Evolutionary conservation across 2,888 invertebrate genomes (phyloP), one percentile per base, ranked within the genome.

Genomic region (Troides helena): DNA sequence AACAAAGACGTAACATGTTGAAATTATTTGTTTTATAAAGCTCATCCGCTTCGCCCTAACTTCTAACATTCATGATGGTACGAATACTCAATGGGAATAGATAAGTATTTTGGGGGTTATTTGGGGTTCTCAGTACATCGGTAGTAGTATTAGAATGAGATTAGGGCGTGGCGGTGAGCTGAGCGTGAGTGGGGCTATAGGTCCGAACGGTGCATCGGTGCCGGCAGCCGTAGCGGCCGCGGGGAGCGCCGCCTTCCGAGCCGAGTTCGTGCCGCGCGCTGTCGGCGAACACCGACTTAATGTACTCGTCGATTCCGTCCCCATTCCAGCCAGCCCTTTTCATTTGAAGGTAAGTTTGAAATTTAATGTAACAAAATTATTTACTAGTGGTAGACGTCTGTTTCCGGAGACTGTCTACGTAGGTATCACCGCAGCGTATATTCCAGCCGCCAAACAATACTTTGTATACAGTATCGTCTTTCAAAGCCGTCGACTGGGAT

Each of bases 211-310:
- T 81, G 97, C 97, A 89, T 96, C 97, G 73, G 96, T 98, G 79
- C 97, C 97, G 71, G 97, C 97, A 75, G 97, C 97, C 86, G 97
- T 98, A 74, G 95, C 97, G 81, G 95, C 97, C 81, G 95, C 96
- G 72, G 96, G 97, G 74, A 94, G 96, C 73, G 96, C 96, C 64
- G 95, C 95, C 73, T 97, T 97, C 91, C 95, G 96, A 74, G 98
- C 98, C 4, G 98, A 99, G 87, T 99, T 99, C 87, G 96, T 96
- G 72, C 98, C 99, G 17, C 93, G 96, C 77, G 95, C 97, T 64
- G 98, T 98, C 72, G 98, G 98, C 62, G 98, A 98, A 81, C 98
- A 99, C 87, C 95, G 96, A 72, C 96, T 99, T 73, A 96, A 97
- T 79, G 97, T 98, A 73, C 95, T 95, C 71, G 97, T 97, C 72